Conservation (phyloP, 2,113 vertebrate genomes). For the Craseonycteris thonglongyai region DNA sequence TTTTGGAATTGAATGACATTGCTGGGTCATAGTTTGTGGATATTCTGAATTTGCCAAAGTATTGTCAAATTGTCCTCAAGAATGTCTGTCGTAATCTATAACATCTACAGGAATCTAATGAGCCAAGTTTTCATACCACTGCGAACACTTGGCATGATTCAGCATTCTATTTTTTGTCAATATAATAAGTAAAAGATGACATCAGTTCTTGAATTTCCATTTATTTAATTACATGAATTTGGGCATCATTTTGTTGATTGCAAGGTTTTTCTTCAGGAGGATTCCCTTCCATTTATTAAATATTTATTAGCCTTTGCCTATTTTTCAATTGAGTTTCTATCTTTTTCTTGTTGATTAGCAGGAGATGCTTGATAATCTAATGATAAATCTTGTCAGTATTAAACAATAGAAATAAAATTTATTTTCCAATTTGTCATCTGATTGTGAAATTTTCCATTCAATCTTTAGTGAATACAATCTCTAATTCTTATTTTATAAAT, state of each 20-base stretch:
- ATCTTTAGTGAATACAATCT: neutral
- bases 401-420: neutral
- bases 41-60: neutral
- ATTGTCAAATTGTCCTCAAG: neutral
- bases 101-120: neutral
- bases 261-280: neutral
- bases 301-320: neutral
- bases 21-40: neutral
- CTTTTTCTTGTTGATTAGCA: neutral
- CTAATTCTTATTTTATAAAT: conserved; percentile 14
- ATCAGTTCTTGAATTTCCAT: conserved; percentile 31
- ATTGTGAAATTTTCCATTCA: neutral
- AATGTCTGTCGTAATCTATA: neutral
- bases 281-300: neutral
- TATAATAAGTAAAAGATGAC: conserved; percentile 15
- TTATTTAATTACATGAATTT: neutral
- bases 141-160: neutral
- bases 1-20: neutral
- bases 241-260: neutral
- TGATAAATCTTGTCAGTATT: neutral
- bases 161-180: conserved; percentile 31
- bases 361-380: neutral
- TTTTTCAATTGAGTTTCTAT: neutral
- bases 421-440: neutral
- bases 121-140: neutral